These are phyloP conservation scores for Spatula clypeata DNA, from an alignment of 2,797 vertebrate genomes.

Conservation along the genomic window DNA sequence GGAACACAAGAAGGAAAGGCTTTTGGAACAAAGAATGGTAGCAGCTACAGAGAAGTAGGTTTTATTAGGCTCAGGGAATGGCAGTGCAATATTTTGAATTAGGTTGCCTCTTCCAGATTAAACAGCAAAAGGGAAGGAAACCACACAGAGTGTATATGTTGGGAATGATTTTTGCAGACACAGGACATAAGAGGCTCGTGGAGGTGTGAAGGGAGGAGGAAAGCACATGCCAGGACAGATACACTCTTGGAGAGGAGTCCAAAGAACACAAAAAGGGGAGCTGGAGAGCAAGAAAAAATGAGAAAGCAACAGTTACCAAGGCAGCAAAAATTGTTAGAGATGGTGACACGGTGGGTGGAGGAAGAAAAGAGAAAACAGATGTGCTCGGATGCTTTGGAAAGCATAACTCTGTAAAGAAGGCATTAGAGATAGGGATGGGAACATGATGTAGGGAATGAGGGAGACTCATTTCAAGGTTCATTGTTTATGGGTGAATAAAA, in stretches of 20 bases:
- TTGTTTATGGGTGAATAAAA: background rate
- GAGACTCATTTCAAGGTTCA: constrained; percentile 13
- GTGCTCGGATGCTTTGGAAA: background rate
- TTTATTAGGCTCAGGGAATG: background rate
- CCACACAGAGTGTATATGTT: background rate
- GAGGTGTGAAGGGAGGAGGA: constrained; percentile 24
- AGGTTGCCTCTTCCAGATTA: constrained; percentile 36
- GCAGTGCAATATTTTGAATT: background rate
- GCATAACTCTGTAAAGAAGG: background rate
- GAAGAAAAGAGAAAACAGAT: constrained; percentile 7
- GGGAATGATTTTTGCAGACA: constrained; percentile 36
- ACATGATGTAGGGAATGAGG: background rate
- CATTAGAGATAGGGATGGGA: background rate
- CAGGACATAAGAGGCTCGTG: background rate
- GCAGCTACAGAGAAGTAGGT: background rate
- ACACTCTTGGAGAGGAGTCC: background rate
- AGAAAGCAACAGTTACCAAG: background rate
- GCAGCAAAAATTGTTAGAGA: background rate
- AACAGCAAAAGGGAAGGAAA: constrained; percentile 29
- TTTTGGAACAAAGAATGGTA: background rate
- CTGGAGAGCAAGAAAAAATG: background rate
- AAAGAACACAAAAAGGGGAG: constrained; percentile 21
- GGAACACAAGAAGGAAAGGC: background rate
- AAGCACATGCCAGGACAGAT: background rate
- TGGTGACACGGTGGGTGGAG: background rate